Conservation (phyloP, 1,140 invertebrate genomes). For the Nasonia vitripennis region DNA sequence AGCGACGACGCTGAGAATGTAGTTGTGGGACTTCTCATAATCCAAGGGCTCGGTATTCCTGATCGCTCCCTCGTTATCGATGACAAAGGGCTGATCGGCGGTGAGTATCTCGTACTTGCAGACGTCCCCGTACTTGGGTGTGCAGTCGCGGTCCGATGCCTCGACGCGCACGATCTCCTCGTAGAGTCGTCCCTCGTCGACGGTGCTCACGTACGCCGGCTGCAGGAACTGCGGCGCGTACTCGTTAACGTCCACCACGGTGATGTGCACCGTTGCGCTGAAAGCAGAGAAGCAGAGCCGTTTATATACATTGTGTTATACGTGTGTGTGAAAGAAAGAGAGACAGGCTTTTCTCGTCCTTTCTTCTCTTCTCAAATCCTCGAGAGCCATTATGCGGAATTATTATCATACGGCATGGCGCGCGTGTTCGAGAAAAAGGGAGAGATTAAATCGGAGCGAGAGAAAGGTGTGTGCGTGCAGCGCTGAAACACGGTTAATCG, state of each 20-base stretch:
- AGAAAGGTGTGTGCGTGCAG: background rate
- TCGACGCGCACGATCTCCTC: constrained; percentile 93
- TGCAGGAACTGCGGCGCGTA: constrained; percentile 92
- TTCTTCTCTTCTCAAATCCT: no score
- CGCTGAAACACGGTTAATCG: background rate
- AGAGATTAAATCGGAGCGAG: background rate
- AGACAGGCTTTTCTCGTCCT: background rate
- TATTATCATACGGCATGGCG: no score
- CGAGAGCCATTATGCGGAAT: constrained; percentile 2
- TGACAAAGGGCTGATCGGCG: constrained; percentile 91
- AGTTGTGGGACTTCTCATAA: constrained; percentile 94
- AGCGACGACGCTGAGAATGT: constrained; percentile 97
- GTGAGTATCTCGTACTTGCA: constrained; percentile 97
- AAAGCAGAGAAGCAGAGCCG: constrained; percentile 65
- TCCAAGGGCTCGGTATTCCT: constrained; percentile 93
- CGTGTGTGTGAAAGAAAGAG: background rate
- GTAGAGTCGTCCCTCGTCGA: constrained; percentile 93
- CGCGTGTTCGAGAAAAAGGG: no score
- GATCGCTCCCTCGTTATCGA: constrained; percentile 93
- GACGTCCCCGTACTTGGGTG: constrained; percentile 93
- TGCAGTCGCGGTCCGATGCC: constrained; percentile 93
- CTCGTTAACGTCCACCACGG: constrained; percentile 96
- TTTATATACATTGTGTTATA: background rate
- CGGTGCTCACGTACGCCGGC: constrained; percentile 90
- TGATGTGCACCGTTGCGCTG: constrained; percentile 94